Evolutionary conservation across 2,113 vertebrate species (phyloP).

Genomic region (Marmota monax): DNA sequence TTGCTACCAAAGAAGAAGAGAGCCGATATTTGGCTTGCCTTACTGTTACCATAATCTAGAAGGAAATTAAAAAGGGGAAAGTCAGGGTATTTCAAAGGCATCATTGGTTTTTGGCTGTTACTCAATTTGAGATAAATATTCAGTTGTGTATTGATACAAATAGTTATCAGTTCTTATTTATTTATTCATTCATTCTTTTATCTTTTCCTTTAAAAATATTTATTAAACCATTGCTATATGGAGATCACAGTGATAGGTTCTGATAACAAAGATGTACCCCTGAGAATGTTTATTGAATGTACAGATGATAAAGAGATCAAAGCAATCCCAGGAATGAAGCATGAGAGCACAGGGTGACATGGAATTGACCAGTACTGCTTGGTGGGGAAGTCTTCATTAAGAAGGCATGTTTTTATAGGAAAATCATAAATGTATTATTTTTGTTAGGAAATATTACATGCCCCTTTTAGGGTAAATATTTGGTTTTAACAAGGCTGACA

Average conservation of each 20-base stretch:
- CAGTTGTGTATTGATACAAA: background rate
- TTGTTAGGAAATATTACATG: background rate
- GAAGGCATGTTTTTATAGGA: background rate
- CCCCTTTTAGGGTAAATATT: constrained; percentile 38
- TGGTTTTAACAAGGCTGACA: background rate
- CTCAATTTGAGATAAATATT: background rate
- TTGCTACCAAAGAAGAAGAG: background rate
- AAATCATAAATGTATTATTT: background rate
- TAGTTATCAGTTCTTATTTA: background rate
- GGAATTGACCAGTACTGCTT: background rate
- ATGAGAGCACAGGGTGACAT: too few species aligned
- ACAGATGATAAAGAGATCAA: accelerated
- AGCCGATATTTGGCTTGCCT: background rate
- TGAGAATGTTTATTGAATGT: background rate
- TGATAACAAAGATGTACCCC: background rate
- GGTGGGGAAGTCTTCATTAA: background rate
- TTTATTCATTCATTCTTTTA: background rate
- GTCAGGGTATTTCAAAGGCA: background rate
- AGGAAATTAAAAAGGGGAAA: background rate
- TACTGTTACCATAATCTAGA: background rate
- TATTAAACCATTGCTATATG: background rate
- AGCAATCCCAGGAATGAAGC: background rate
- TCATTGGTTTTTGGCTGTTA: background rate
- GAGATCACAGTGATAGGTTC: background rate
- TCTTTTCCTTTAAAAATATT: background rate